phyloP scores from a whole-genome alignment of 2,113 vertebrate species.

The Parotia lawesii region DNA sequence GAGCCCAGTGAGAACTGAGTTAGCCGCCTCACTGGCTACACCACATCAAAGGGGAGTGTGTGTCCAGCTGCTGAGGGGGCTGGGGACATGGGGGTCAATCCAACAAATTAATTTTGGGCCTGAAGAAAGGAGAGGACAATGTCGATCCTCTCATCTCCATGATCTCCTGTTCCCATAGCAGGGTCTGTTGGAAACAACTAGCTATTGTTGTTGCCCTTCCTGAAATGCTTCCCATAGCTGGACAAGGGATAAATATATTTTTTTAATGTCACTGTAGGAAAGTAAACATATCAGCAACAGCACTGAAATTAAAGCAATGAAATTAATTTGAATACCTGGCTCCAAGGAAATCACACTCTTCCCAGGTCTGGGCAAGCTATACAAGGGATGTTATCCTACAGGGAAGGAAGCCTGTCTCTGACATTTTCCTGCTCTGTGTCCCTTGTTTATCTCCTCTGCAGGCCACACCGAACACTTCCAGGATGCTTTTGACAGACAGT shows the following conservation, averaged over 20 bases:
- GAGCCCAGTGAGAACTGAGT: background rate
- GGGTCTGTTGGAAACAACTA: background rate
- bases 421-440: background rate
- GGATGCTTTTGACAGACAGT: conserved; percentile 75
- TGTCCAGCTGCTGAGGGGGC: background rate
- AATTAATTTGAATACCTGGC: background rate
- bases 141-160: rapidly evolving
- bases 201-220: background rate
- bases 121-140: background rate
- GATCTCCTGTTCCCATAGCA: background rate
- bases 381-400: background rate
- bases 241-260: background rate
- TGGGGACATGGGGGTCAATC: background rate
- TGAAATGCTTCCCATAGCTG: background rate
- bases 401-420: background rate
- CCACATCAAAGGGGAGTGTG: conserved; percentile 8
- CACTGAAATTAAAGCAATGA: background rate
- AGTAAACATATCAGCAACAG: background rate
- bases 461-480: conserved; percentile 83
- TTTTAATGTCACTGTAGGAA: background rate
- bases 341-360: background rate
- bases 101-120: background rate
- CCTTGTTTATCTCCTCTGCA: background rate
- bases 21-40: background rate
- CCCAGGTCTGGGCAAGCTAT: background rate